Evolutionary conservation across 2,888 invertebrate species (phyloP).

Genomic region (Tetrapedia diversipes): DNA sequence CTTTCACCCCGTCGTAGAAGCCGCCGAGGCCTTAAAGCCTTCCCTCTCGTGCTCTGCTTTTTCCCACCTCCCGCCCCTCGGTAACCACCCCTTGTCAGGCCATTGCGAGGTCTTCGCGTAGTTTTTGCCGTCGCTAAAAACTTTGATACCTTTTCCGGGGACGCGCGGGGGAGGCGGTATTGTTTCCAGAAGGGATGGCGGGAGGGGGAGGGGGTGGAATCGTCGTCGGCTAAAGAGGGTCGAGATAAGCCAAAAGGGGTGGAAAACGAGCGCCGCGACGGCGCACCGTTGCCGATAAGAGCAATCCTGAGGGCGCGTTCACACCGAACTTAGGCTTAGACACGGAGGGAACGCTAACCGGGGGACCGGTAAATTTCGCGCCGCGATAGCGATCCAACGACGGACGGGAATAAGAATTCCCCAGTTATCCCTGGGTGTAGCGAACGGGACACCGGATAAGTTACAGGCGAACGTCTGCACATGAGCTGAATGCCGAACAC

Average conservation of each 20-base stretch:
- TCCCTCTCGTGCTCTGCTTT: not conserved
- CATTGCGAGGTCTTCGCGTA: conserved; percentile 14
- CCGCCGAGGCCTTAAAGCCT: not conserved
- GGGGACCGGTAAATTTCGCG: conserved; percentile 49
- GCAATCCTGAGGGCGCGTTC: conserved; percentile 69
- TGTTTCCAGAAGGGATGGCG: conserved; percentile 65
- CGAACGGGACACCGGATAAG: not conserved
- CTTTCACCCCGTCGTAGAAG: not conserved
- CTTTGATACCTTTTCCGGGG: conserved; percentile 68
- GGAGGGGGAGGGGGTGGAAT: conserved; percentile 23
- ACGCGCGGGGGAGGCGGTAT: conserved; percentile 41
- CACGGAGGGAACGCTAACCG: conserved; percentile 53
- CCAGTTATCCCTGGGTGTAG: conserved; percentile 19
- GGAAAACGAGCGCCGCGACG: conserved; percentile 55
- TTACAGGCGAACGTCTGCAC: conserved; percentile 15
- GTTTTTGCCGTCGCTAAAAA: conserved; percentile 65
- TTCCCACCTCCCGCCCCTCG: not conserved
- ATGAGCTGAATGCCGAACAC: not conserved
- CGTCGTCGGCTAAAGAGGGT: conserved; percentile 63
- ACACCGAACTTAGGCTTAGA: conserved; percentile 59
- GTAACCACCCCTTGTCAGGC: conserved; percentile 14
- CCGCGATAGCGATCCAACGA: conserved; percentile 48
- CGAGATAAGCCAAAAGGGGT: conserved; percentile 69
- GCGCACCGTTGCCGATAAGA: conserved; percentile 70
- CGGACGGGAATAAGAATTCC: conserved; percentile 47